Conservation (phyloP, 2,113 vertebrate species). For the Phalacrocorax carbo region DNA sequence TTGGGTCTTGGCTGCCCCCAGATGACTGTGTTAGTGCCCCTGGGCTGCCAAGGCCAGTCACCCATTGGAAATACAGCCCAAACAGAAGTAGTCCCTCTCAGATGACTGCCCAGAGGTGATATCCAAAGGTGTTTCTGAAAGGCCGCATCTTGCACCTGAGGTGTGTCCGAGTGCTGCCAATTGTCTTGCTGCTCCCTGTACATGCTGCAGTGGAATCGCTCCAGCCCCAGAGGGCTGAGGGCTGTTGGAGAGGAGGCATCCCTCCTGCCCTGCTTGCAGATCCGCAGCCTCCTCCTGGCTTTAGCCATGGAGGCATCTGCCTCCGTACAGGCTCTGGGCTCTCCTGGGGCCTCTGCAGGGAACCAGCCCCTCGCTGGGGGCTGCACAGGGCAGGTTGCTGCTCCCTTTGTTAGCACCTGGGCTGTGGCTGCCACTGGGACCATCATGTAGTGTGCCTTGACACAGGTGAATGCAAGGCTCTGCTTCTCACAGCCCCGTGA, state of each 20-base stretch:
- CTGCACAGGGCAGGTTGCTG: neutral
- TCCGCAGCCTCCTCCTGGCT: neutral
- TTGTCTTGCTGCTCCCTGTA: neutral
- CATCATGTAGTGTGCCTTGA: accelerated
- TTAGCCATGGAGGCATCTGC: neutral
- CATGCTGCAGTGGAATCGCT: neutral
- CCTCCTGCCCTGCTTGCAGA: neutral
- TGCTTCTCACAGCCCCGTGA: neutral
- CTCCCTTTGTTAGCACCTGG: neutral
- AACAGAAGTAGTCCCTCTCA: neutral
- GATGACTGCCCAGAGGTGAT: neutral
- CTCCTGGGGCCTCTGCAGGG: neutral
- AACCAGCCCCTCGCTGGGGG: neutral
- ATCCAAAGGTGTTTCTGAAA: neutral
- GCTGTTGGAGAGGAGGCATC: neutral
- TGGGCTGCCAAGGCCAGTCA: neutral
- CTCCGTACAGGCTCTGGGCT: accelerated
- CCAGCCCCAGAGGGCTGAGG: accelerated
- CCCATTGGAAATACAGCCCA: neutral
- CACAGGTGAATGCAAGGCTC: neutral
- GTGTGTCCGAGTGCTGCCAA: accelerated
- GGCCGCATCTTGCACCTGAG: neutral
- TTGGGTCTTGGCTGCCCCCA: neutral
- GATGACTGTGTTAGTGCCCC: neutral
- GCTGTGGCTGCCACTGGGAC: neutral